A percentile compares a stretch with the other conserved stretches of the same genome.
Evolutionary conservation across 2,113 vertebrate species (phyloP).

Genomic region (Burhinus oedicnemus): DNA sequence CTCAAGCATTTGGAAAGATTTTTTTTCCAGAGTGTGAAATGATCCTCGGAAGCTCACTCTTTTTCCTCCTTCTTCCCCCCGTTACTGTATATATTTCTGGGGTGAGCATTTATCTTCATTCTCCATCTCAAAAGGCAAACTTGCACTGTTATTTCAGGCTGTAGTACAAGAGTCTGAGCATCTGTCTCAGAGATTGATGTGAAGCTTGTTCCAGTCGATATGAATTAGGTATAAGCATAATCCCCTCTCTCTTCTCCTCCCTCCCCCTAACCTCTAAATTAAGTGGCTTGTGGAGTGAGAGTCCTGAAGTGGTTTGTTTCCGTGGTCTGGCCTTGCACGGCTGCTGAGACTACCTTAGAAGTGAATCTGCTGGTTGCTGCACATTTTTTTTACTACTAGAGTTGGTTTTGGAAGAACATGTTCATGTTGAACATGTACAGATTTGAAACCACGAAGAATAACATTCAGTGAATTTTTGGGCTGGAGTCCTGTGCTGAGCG

Average conservation of each 20-base stretch:
- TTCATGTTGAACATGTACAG: neutral
- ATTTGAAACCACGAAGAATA: slow-evolving; percentile 3
- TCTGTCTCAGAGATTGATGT: neutral
- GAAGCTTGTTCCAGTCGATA: neutral
- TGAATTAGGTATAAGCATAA: neutral
- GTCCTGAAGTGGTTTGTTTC: neutral
- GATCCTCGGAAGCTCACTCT: neutral
- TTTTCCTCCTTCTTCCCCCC: neutral
- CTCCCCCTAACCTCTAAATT: neutral
- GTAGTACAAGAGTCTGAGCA: neutral
- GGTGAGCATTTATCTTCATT: neutral
- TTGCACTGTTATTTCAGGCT: slow-evolving; percentile 17
- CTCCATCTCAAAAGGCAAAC: neutral
- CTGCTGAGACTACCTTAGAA: neutral
- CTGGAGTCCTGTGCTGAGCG: neutral
- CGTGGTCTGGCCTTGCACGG: neutral
- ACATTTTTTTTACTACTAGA: neutral
- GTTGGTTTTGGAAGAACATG: slow-evolving; percentile 11
- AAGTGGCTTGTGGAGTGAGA: neutral
- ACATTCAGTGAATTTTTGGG: neutral
- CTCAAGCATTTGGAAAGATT: neutral
- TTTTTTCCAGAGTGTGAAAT: neutral
- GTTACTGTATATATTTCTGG: neutral
- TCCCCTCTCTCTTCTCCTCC: neutral
- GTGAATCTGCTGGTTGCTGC: slow-evolving; percentile 1